Base-by-base conservation (phyloP, 37 sponge, comb jelly and placozoan species). In the Geodia barretti region DNA sequence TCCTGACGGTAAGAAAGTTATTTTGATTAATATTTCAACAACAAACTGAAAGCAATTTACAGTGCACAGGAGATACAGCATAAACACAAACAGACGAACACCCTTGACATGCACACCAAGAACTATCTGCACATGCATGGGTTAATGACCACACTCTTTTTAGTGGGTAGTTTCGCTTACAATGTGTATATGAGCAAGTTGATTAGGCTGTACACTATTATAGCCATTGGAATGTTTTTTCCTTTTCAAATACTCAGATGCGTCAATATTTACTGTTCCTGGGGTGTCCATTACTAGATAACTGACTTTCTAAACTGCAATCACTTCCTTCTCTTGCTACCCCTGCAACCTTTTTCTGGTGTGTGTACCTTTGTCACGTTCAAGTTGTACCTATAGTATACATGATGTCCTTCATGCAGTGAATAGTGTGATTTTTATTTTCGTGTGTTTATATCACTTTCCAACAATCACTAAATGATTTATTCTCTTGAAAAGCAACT, bases 1-100 rank as follows among this genome's bases (percentile, higher is more conserved):
- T 72, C 76, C 88, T 21, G 79, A 85, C 42, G 65, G 95, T 89
- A 41, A 88, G 95, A n/a, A n/a, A n/a, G n/a, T n/a, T n/a, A n/a
- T n/a, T n/a, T n/a, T n/a, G n/a, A n/a, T n/a, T n/a, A n/a, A n/a
- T 47, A 47, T 47, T 47, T 47, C 54, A 47, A 17, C 11, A 17
- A 14, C 14, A 47, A 47, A 47, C 54, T 47, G 54, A 47, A 7
- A 47, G 7, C 14, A 7, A n/a, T 47, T 47, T 7, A 47, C 7
- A 47, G 54, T 47, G 54, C 54, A 47, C 54, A 47, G n/a, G n/a
- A n/a, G n/a, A n/a, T n/a, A n/a, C n/a, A n/a, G n/a, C n/a, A n/a
- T n/a, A n/a, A n/a, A n/a, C n/a, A n/a, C n/a, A n/a, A n/a, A n/a
- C n/a, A n/a, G n/a, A n/a, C n/a, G n/a, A n/a, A n/a, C n/a, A n/a